Base-by-base conservation (phyloP, 92 coral and sea anemone species). In the Bergia puertoricense region DNA sequence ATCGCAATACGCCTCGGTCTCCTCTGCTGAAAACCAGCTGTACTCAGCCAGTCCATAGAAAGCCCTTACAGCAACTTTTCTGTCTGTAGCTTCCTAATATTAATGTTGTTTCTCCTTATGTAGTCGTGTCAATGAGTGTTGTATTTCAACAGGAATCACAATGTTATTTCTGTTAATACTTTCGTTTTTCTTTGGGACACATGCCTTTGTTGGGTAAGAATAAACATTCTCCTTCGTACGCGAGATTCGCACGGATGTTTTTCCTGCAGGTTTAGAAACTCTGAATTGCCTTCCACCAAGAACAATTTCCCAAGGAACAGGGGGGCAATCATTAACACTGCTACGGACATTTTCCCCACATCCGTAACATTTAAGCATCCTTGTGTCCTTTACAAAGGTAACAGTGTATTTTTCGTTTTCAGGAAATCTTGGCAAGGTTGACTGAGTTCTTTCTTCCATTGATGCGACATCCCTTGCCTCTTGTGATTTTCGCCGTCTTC, bases 281-380 rank as follows among this genome's bases (percentile, higher is more conserved):
- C 92, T 67, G 67, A 75, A 89, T 59, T 91, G 92, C 8, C 65
- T 43, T 59, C 88, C 50, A 23, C n/a, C 43, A 20, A 91, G 83
- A 37, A 91, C 94, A 16, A 91, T 80, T 67, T 89, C 72, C 90
- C 91, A 91, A 11, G 90, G 94, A 36, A 91, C 77, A n/a, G 90
- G 91, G 36, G 94, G 94, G 7, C 71, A 50, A n/a, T 76, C 85
- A 54, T 6, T 37, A 30, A 45, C 30, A 44, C n/a, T 42, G 39
- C 56, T 51, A 77, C 94, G 65, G n/a, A 80, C 91, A 43, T 76
- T 80, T 42, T 89, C 94, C 37, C 91, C 93, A 51, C 93, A 91
- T 18, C 93, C 93, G 56, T 91, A 91, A 73, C 93, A 91, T 77
- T 91, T 88, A 22, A 40, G 40, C 91, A 91, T 91, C 48, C 75